These are phyloP conservation scores for Pionites leucogaster DNA, from an alignment of 2,113 vertebrate species.

Conservation along the genomic window DNA sequence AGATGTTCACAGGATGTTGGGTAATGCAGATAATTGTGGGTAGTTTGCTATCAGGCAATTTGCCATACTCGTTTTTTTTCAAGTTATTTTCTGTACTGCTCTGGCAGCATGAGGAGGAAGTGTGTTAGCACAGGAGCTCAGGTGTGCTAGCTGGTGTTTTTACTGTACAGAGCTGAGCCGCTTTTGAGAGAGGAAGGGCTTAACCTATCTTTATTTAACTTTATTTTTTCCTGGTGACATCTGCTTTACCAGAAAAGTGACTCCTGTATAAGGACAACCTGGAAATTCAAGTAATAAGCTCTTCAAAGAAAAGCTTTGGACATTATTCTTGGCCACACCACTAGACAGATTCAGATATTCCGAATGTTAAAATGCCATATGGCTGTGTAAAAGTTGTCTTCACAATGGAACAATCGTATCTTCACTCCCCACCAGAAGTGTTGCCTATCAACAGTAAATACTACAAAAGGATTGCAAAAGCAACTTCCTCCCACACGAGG, in stretches of 20 bases:
- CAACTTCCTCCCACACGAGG: slow-evolving; percentile 51
- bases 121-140: background rate
- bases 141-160: background rate
- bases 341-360: background rate
- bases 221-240: background rate
- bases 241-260: background rate
- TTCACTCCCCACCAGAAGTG: background rate
- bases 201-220: background rate
- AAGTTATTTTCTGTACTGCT: background rate
- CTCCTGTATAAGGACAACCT: background rate
- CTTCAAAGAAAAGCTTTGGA: background rate
- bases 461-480: slow-evolving; percentile 44
- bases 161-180: background rate
- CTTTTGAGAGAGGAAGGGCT: background rate
- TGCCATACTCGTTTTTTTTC: background rate
- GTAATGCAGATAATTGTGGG: slow-evolving; percentile 3
- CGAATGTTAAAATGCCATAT: background rate
- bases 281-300: background rate
- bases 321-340: background rate
- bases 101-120: background rate
- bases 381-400: background rate
- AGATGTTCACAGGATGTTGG: slow-evolving; percentile 28
- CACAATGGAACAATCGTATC: background rate
- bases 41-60: background rate
- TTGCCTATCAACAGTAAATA: slow-evolving; percentile 44